Evolutionary conservation across 2,113 vertebrate species (phyloP), one percentile per base, ranked within the genome.

Genomic region (Taxidea taxus): DNA sequence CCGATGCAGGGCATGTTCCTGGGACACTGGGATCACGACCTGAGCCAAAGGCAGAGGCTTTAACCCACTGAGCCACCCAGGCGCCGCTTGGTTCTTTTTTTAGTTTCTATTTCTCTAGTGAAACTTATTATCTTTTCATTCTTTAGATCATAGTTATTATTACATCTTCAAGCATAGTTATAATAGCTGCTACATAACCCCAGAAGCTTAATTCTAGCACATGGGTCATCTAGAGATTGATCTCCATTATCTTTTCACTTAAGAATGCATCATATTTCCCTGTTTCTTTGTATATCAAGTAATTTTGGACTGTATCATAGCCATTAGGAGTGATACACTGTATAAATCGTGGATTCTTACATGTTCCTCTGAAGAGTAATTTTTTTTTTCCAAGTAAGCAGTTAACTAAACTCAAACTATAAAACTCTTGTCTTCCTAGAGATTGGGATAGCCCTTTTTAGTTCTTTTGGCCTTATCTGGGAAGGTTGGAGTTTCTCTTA

Each of bases 281-380:
- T 25, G 58, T 91, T 84, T 92, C 42, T 77, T 93, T 66, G 47
- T 47, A 49, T 82, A 25, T 58, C 29, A 74, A 37, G 21, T 72
- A 54, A 70, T 75, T 90, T 81, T 72, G 25, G 16, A 87, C 74
- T 90, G 18, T 51, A 58, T 86, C 7, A 10, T 66, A 60, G 47
- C 3, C 21, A 74, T 31, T 66, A 16, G 51, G 78, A 70, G 31
- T 70, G 91, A 68, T 75, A 66, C 15, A 14, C 25, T 83, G 13
- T 44, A 87, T 47, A 87, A 87, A 77, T 44, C 42, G 18, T 60
- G 34, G 25, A 29, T 77, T 93, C 66, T 42, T 39, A 82, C 37
- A 27, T 77, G 34, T 39, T 95, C 13, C 74, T 82, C 64, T 66
- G 44, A 56, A 80, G 37, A 85, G 25, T 29, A 49, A 20, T 39